Conservation (phyloP, 2,797 vertebrate genomes). For the Luscinia megarhynchos region DNA sequence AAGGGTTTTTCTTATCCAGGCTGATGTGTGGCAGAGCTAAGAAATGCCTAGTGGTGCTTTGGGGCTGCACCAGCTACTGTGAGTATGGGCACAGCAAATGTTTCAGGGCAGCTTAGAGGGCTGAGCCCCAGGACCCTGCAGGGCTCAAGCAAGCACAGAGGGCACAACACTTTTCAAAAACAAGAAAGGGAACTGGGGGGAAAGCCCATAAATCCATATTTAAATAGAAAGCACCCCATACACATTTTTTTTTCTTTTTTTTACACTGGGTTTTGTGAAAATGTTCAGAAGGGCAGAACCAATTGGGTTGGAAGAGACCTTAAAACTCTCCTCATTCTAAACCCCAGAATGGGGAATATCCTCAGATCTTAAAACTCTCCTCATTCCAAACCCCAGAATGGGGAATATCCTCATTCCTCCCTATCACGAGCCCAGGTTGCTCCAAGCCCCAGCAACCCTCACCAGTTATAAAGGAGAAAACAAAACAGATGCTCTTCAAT, state of each 20-base stretch:
- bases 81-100: not conserved
- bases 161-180: fast-evolving
- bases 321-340: not conserved
- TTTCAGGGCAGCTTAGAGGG: not conserved
- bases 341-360: too few relatives aligned
- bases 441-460: not conserved
- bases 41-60: fast-evolving
- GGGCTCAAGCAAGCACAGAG: not conserved
- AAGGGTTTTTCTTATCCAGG: not conserved
- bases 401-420: too few relatives aligned
- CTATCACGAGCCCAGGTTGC: not conserved
- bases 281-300: not conserved
- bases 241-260: too few relatives aligned
- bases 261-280: too few relatives aligned
- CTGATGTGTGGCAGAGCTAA: not conserved
- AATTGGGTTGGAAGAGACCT: not conserved
- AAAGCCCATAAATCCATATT: not conserved
- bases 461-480: not conserved
- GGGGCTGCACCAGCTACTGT: not conserved
- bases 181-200: fast-evolving
- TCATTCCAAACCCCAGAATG: not conserved
- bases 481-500: not conserved
- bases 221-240: not conserved
- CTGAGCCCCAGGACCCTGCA: not conserved
- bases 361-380: too few relatives aligned